Evolutionary conservation across 2,888 invertebrate species (phyloP), one percentile per base, ranked within the genome.

Genomic region (Biston stratarius): DNA sequence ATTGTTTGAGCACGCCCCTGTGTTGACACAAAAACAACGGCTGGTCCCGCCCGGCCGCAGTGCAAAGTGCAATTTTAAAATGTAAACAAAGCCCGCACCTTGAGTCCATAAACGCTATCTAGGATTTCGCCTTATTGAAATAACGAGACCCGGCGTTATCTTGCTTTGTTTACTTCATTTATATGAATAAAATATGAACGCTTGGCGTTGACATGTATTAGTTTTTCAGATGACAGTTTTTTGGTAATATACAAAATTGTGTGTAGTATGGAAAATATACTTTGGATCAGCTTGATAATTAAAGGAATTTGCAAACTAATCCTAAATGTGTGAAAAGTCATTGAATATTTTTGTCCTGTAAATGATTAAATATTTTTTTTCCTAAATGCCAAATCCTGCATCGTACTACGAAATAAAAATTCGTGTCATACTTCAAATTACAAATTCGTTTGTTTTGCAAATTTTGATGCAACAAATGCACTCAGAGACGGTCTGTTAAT

Each of bases 1-100:
- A 87, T 83, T 91, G 92, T 93, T 91, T 92, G 88, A 87, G 84
- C 87, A 90, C 83, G 88, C 84, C 83, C 79, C 84, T 70, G 77
- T 84, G 90, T 89, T 87, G 87, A 87, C 87, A 88, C 86, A 86
- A 88, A 89, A 86, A 88, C 85, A 81, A 78, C 82, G 87, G 85
- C 83, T 82, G 89, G 84, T 85, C 85, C 84, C 80, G 79, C 85
- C 84, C 80, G 79, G 86, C 84, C 86, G 84, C 87, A 86, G 87
- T 90, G 91, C 90, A 92, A 91, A 92, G 92, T 92, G 93, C 92
- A 93, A 94, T 93, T 94, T 93, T 90, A 89, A 91, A 92, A 90
- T 88, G 91, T 92, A 93, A 93, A 93, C 92, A 93, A 88, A 89
- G 86, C 87, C 85, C 84, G 88, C 87, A 89, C 89, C 91, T 91